Evolutionary conservation across 2,113 vertebrate species (phyloP).

Genomic region (Synodontis membranacea): DNA sequence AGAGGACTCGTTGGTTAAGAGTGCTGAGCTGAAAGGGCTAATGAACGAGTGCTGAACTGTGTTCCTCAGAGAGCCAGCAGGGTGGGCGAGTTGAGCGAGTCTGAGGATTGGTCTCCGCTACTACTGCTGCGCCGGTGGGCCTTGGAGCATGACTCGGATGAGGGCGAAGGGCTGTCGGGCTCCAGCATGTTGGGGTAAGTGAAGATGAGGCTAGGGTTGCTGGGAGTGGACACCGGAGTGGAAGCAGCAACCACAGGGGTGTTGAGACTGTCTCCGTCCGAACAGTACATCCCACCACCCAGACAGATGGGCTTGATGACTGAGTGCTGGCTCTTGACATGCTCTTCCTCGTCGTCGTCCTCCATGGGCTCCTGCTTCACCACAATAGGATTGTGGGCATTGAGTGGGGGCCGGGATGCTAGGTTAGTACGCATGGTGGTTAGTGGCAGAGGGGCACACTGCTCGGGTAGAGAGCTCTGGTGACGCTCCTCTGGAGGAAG

Average conservation of each 20-base stretch:
- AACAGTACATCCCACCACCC: conserved; percentile 80
- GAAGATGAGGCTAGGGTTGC: conserved; percentile 93
- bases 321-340: conserved; percentile 84
- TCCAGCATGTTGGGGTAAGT: conserved; percentile 96
- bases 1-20: conserved; percentile 52
- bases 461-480: conserved; percentile 62
- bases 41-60: neutral
- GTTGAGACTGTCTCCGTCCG: conserved; percentile 94
- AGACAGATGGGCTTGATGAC: conserved; percentile 98
- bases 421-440: conserved; percentile 79
- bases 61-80: conserved; percentile 91
- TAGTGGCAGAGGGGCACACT: conserved; percentile 72
- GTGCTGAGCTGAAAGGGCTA: conserved; percentile 51
- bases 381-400: conserved; percentile 73
- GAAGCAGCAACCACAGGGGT: conserved; percentile 95
- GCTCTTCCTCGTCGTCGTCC: conserved; percentile 68
- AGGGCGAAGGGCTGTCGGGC: conserved; percentile 91
- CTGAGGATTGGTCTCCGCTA: conserved; percentile 97
- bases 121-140: conserved; percentile 98
- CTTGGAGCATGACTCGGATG: conserved; percentile 98
- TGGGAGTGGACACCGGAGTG: conserved; percentile 90
- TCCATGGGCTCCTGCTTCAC: conserved; percentile 94
- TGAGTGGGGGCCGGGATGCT: conserved; percentile 48
- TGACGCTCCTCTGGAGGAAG: conserved; percentile 84
- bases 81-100: conserved; percentile 99